A percentile compares a stretch with the other conserved stretches of the same genome.
Conservation (phyloP, 2,797 vertebrate genomes). For the Moxostoma hubbsi region DNA sequence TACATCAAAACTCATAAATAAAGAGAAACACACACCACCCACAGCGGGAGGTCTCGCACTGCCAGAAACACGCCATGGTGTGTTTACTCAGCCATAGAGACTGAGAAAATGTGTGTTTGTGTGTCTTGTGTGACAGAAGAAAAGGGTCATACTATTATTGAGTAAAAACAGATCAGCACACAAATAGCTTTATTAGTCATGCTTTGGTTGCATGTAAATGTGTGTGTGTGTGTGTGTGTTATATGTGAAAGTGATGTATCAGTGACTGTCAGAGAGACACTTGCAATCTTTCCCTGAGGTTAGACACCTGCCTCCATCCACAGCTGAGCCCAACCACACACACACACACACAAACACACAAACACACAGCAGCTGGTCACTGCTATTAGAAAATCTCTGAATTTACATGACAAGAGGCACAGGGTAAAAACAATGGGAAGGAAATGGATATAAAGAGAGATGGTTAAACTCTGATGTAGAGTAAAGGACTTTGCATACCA, state of each 20-base stretch:
- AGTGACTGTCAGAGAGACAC: background rate
- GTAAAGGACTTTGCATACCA: background rate
- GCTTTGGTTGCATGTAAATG: slow-evolving; percentile 17
- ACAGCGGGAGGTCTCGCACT: slow-evolving; percentile 5
- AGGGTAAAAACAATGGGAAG: background rate
- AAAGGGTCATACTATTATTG: background rate
- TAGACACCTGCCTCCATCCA: slow-evolving; percentile 48
- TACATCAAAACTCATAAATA: slow-evolving; percentile 30
- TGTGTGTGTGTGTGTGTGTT: slow-evolving; percentile 2
- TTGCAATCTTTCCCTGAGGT: slow-evolving; percentile 46
- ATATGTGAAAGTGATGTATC: slow-evolving; percentile 12
- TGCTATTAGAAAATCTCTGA: slow-evolving; percentile 2
- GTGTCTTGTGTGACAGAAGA: slow-evolving; percentile 58
- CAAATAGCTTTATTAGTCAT: slow-evolving; percentile 26
- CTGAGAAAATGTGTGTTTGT: slow-evolving; percentile 40
- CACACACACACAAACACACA: slow-evolving; percentile 19
- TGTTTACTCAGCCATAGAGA: slow-evolving; percentile 29
- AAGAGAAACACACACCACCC: slow-evolving; percentile 20
- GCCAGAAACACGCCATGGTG: background rate
- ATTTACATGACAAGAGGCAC: slow-evolving; percentile 50
- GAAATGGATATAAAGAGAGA: slow-evolving; percentile 22
- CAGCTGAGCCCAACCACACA: slow-evolving; percentile 41
- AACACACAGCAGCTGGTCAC: slow-evolving; percentile 38
- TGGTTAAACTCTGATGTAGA: slow-evolving; percentile 4
- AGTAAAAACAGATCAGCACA: slow-evolving; percentile 34